phyloP scores from a whole-genome alignment of 2,797 vertebrate species.

The Helarctos malayanus region DNA sequence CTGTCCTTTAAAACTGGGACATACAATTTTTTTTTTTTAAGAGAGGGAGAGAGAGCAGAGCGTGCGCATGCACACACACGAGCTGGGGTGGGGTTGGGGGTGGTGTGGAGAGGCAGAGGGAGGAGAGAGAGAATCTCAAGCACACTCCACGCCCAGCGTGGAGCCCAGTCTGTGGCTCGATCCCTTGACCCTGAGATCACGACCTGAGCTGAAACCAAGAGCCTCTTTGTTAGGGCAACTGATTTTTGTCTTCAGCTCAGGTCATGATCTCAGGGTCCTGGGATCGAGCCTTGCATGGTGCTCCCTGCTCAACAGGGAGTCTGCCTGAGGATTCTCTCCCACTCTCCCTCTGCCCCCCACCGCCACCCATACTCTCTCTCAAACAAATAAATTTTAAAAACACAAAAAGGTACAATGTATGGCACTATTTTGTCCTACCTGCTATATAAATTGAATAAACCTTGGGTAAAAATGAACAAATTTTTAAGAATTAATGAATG shows the following conservation, averaged over 20 bases:
- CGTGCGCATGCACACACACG: rapidly evolving
- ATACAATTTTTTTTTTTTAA: neutral
- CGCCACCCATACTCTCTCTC: neutral
- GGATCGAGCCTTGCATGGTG: neutral
- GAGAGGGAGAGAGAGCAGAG: neutral
- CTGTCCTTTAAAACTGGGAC: slow-evolving; percentile 8
- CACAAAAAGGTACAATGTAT: neutral
- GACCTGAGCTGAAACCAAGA: neutral
- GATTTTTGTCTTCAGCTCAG: neutral
- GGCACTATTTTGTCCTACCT: neutral
- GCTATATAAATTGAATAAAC: neutral
- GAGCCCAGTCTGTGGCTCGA: neutral
- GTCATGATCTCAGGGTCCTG: neutral
- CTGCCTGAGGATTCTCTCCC: neutral
- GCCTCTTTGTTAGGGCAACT: neutral
- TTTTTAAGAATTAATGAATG: slow-evolving; percentile 42
- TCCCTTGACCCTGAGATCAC: neutral
- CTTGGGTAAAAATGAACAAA: slow-evolving; percentile 22
- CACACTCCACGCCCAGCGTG: neutral
- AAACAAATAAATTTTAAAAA: neutral
- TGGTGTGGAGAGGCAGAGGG: neutral
- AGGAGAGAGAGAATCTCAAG: neutral
- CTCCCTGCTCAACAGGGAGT: neutral
- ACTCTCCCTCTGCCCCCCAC: no score
- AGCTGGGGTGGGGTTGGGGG: neutral